These are phyloP conservation scores for Cheilosia variabilis DNA, from an alignment of 2,888 invertebrate genomes.

Conservation along the genomic window DNA sequence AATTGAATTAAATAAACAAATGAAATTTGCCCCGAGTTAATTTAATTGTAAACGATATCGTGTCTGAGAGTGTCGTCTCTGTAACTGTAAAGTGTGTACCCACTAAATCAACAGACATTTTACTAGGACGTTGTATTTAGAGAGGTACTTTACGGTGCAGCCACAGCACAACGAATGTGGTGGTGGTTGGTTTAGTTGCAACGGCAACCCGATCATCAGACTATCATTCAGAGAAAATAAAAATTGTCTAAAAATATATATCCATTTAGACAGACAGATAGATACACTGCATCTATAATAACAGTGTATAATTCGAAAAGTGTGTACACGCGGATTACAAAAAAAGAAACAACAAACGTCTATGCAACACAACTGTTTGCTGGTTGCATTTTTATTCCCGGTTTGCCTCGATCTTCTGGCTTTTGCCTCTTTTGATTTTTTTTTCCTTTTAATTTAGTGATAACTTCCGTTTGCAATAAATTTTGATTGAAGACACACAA, in stretches of 20 bases:
- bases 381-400: slow-evolving; percentile 48
- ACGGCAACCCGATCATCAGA: slow-evolving; percentile 4
- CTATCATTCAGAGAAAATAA: slow-evolving; percentile 22
- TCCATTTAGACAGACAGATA: not conserved
- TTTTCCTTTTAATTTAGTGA: slow-evolving; percentile 48
- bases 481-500: slow-evolving; percentile 62
- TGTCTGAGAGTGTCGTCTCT: slow-evolving; percentile 57
- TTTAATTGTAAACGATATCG: slow-evolving; percentile 62
- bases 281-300: slow-evolving; percentile 3
- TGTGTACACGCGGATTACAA: slow-evolving; percentile 39
- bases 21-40: slow-evolving; percentile 62
- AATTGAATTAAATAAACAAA: slow-evolving; percentile 75
- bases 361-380: slow-evolving; percentile 19
- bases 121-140: slow-evolving; percentile 56
- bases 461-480: slow-evolving; percentile 73
- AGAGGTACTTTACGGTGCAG: slow-evolving; percentile 28
- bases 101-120: slow-evolving; percentile 43
- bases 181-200: slow-evolving; percentile 12
- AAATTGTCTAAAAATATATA: not conserved
- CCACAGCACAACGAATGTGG: slow-evolving; percentile 31
- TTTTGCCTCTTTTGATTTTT: slow-evolving; percentile 30
- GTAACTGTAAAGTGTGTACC: slow-evolving; percentile 65
- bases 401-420: slow-evolving; percentile 33
- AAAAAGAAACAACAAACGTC: slow-evolving; percentile 13
- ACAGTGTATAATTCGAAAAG: slow-evolving; percentile 48